A percentile compares a stretch with the other conserved stretches of the same genome.
Evolutionary conservation across 2,797 vertebrate species (phyloP).

Genomic region (Protonibea diacanthus): DNA sequence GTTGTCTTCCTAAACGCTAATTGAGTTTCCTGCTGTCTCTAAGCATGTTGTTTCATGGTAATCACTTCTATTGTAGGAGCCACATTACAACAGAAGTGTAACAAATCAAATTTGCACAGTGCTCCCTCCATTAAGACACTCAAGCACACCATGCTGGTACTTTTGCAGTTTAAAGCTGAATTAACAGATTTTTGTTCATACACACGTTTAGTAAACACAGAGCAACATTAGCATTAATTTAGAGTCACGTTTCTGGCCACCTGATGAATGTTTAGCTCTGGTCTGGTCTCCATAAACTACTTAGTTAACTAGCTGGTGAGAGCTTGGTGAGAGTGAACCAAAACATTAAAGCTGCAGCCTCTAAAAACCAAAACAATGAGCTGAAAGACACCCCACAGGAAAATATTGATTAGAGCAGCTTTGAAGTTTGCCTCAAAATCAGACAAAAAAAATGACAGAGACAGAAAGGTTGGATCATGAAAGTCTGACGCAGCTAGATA

Average conservation of each 20-base stretch:
- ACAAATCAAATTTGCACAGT: conserved; percentile 47
- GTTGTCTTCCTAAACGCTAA: conserved; percentile 35
- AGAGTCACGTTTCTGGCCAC: background rate
- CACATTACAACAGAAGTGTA: conserved; percentile 32
- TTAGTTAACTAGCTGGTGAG: background rate
- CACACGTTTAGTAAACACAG: background rate
- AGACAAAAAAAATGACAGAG: background rate
- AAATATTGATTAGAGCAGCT: background rate
- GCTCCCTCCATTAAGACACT: conserved; percentile 10
- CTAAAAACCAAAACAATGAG: background rate
- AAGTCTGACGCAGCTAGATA: conserved; percentile 4
- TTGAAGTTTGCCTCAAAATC: background rate
- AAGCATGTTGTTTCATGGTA: conserved; percentile 27
- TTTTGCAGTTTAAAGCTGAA: background rate
- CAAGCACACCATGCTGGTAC: background rate
- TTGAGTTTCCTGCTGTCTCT: conserved; percentile 35
- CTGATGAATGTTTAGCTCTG: background rate
- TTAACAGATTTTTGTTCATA: background rate
- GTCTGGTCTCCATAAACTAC: background rate
- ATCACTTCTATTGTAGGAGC: conserved; percentile 41
- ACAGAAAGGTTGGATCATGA: background rate
- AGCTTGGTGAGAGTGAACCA: background rate
- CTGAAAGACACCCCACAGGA: background rate
- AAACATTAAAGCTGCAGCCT: background rate
- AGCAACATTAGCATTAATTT: background rate